Evolutionary conservation across 2,113 vertebrate species (phyloP), one percentile per base, ranked within the genome.

Genomic region (Lampris megalopsis): DNA sequence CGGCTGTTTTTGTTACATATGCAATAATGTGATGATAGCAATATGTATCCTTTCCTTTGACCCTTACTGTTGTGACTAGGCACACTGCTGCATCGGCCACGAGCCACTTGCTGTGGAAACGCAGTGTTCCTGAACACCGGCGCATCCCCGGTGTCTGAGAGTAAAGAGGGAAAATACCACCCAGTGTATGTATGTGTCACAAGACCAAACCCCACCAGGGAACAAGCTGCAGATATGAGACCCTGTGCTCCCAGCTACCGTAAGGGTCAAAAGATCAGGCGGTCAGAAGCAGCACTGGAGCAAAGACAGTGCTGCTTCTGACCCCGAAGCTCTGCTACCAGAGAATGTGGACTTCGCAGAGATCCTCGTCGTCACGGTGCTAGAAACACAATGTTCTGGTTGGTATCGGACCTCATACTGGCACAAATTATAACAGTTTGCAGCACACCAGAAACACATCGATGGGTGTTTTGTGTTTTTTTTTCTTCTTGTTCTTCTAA

Each of bases 391-490:
- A 63, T 58, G 8, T 38, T 63, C 68, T 47, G 9, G 43, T 64
- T 77, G 65, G 68, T 59, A 40, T 0, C 40, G 1, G 42, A n/a
- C 50, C 50, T 0, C 50, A 58, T n/a, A 71, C 65, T 66, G 61
- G 62, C 75, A 7, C 56, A 68, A 49, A 40, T n/a, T 9, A 45
- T 54, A 7, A 65, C 77, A 59, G 50, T 78, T 38, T 75, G 49
- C 73, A 65, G 47, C 75, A 58, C 59, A 54, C 53, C 92, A 89
- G 84, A 92, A 89, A 84, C 83, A 45, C 85, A 84, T 77, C 86
- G 82, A 86, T 93, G 88, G 87, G 81, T 91, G 86, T 86, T 86
- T 90, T 87, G 59, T 58, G 54, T 73, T 76, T 64, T 36, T 36
- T 70, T 63, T 50, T 81, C 72, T 77, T 13, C 9, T 73, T 35